These are phyloP conservation scores for Parazoanthus swiftii DNA, from an alignment of 92 coral and sea anemone genomes.

Conservation along the genomic window DNA sequence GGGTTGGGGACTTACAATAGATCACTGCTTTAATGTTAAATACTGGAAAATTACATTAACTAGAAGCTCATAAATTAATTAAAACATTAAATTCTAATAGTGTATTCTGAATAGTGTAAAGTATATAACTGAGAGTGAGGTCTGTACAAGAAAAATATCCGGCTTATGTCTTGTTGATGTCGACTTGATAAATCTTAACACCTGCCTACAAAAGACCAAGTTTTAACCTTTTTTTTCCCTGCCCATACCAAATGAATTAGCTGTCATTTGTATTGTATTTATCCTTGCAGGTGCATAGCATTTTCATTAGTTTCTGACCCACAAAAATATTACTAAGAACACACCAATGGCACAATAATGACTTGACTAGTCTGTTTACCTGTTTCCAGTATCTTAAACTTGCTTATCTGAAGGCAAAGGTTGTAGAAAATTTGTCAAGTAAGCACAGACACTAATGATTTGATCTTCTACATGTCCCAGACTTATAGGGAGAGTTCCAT, in stretches of 20 bases:
- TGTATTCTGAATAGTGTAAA: too few species aligned
- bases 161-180: neutral
- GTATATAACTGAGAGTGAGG: too few species aligned
- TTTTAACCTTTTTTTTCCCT: too few species aligned
- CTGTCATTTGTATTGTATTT: neutral
- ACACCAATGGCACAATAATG: neutral
- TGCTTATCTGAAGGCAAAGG: conserved; percentile 33
- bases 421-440: conserved; percentile 40
- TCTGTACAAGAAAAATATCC: too few species aligned
- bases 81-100: too few species aligned
- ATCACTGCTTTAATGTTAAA: too few species aligned
- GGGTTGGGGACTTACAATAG: too few species aligned
- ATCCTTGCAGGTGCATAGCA: neutral
- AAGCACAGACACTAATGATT: conserved; percentile 54
- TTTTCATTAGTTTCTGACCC: neutral
- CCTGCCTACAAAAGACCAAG: neutral
- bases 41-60: too few species aligned
- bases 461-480: conserved; percentile 62
- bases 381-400: neutral
- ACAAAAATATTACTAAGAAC: neutral
- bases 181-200: neutral
- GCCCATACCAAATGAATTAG: neutral
- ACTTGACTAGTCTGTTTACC: neutral
- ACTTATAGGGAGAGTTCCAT: conserved; percentile 63
- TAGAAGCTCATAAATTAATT: too few species aligned